Evolutionary conservation across 2,888 invertebrate species (phyloP).

Genomic region (Bursaphelenchus okinawaensis): DNA sequence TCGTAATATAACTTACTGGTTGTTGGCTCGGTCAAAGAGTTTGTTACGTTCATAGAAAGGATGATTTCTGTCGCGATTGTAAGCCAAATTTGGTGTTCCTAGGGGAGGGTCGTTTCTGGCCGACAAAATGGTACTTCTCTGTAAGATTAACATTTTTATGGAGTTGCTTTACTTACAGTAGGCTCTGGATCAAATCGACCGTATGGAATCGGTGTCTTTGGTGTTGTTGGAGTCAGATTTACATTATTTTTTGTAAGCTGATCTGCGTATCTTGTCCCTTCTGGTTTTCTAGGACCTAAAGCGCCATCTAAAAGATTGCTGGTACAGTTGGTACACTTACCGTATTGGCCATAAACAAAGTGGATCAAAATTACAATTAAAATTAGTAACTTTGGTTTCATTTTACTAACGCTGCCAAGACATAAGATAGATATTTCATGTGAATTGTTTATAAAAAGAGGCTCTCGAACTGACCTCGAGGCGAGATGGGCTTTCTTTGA

Average conservation of each 20-base stretch:
- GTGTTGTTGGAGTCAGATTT: background rate
- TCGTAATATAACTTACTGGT: too few species aligned
- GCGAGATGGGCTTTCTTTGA: background rate
- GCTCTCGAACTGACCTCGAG: background rate
- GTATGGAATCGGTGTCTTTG: background rate
- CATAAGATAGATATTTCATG: background rate
- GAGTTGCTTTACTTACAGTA: background rate
- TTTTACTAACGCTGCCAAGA: background rate
- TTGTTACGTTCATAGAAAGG: background rate
- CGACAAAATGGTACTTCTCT: background rate
- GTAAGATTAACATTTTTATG: background rate
- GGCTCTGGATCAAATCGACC: background rate
- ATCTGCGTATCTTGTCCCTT: background rate
- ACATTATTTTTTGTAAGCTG: background rate
- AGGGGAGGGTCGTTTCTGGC: background rate
- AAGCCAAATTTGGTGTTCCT: background rate
- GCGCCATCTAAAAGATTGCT: background rate
- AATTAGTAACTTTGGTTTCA: too few species aligned
- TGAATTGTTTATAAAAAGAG: background rate
- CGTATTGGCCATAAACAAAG: background rate
- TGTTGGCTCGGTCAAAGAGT: background rate
- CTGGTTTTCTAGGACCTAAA: background rate
- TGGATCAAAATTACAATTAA: background rate
- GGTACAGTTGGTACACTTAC: background rate
- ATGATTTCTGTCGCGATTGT: background rate